These are phyloP conservation scores for Spilarctia lutea DNA, from an alignment of 2,888 invertebrate species.

Conservation along the genomic window DNA sequence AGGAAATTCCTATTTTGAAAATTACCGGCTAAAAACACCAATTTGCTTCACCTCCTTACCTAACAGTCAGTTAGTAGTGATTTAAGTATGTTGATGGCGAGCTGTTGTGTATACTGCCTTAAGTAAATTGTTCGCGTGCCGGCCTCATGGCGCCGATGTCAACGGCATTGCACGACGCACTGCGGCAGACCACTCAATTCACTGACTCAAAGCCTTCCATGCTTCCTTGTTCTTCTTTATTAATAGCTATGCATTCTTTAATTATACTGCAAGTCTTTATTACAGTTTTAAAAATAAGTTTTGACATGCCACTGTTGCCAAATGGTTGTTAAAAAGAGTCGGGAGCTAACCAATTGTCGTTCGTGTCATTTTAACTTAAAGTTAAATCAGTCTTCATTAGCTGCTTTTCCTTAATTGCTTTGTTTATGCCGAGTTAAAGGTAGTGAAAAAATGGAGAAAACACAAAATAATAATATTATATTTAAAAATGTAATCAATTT, in stretches of 20 bases:
- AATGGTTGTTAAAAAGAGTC: constrained; percentile 30
- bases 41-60: constrained; percentile 10
- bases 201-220: constrained; percentile 32
- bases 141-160: constrained; percentile 74
- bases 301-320: constrained; percentile 32
- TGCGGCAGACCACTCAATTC: constrained; percentile 69
- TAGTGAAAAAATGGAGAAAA: too few relatives aligned
- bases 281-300: constrained; percentile 32
- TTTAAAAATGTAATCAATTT: too few relatives aligned
- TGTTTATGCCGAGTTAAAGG: too few relatives aligned
- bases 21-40: neutral
- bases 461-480: too few relatives aligned
- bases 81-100: constrained; percentile 38
- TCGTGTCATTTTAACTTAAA: neutral
- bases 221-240: constrained; percentile 50
- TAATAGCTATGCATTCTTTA: constrained; percentile 50
- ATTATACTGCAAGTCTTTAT: constrained; percentile 35
- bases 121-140: constrained; percentile 81
- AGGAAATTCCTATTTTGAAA: neutral
- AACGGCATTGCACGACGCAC: constrained; percentile 78
- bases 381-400: neutral
- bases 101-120: constrained; percentile 50
- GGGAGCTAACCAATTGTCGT: neutral
- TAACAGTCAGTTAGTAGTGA: constrained; percentile 47
- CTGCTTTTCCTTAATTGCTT: neutral